Base-by-base conservation (phyloP, 92 coral and sea anemone species). In the Hydrozoanthus gracilis region DNA sequence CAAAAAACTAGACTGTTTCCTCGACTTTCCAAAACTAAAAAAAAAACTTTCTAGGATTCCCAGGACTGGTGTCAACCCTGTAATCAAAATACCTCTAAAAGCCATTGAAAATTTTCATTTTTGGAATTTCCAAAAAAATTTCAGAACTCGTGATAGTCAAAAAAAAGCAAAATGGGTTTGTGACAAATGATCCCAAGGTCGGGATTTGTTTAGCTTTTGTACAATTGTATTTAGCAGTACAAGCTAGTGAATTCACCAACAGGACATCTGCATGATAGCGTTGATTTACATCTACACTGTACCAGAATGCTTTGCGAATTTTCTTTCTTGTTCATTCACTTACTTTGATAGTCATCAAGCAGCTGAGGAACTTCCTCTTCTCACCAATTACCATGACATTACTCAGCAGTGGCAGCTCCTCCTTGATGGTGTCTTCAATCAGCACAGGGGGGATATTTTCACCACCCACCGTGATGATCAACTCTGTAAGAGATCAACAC, bases 381-480 rank as follows among this genome's bases (percentile, higher is more conserved):
- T 96, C 98, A 14, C 98, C 98, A 65, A 96, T 88, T 49, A 92
- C 89, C 94, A 96, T 91, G 15, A 88, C 89, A 79, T 94, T 96
- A 86, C 95, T 96, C 3, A 96, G 73, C 48, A 96, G 15, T 3
- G 96, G 91, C 49, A 92, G 15, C 82, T 94, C 96, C 75, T 87
- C 97, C 39, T 94, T 92, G 93, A 96, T 92, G 64, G 75, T 88
- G 51, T 96, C 98, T 71, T 96, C 98, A 52, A 96, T 87, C 5
- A 88, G 87, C 3, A 96, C 98, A 62, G 98, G 98, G 13, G 98
- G 90, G 12, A 96, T 87, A 69, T 96, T 96, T 78, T 96, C 98
- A 47, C 96, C 98, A 13, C 98, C 98, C 51, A 98, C 98, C 10
- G 98, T 96, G 83, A 96, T 96, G 54, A 96, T 94, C 82, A 96